Percentiles rank a stretch among this genome's conserved stretches.
Conservation (phyloP, 2,113 vertebrate species). For the Triplophysa rosa region DNA sequence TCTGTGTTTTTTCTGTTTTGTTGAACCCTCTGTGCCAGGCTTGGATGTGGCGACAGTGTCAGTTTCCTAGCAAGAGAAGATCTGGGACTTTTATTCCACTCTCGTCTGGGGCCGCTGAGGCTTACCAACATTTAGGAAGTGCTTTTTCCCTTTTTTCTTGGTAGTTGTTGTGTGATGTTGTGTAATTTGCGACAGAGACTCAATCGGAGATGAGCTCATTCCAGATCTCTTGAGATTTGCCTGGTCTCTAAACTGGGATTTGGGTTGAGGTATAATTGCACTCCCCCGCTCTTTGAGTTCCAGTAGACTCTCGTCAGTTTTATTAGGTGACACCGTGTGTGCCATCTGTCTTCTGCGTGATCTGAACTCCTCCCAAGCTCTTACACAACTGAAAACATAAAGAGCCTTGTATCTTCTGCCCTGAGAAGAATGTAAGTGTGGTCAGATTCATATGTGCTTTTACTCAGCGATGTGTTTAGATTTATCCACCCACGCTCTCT, state of each 20-base stretch:
- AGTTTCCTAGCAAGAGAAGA: slow-evolving; percentile 7
- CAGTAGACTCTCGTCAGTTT: slow-evolving; percentile 53
- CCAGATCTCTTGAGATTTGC: slow-evolving; percentile 25
- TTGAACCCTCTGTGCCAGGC: background rate
- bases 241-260: slow-evolving; percentile 14
- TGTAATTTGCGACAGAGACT: slow-evolving; percentile 6
- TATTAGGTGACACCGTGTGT: slow-evolving; percentile 69
- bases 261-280: slow-evolving; percentile 51
- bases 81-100: background rate
- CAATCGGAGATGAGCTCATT: slow-evolving; percentile 39
- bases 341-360: slow-evolving; percentile 70
- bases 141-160: background rate
- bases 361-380: slow-evolving; percentile 69
- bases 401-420: slow-evolving; percentile 60
- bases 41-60: slow-evolving; percentile 10
- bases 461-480: slow-evolving; percentile 57
- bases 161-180: slow-evolving; percentile 33
- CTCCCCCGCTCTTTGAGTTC: slow-evolving; percentile 62
- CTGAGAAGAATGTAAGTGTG: slow-evolving; percentile 62
- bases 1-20: background rate
- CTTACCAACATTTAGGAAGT: slow-evolving; percentile 16
- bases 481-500: slow-evolving; percentile 41
- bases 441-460: slow-evolving; percentile 67
- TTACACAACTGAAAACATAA: slow-evolving; percentile 60
- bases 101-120: background rate